A percentile compares a stretch with the other conserved stretches of the same genome.
phyloP scores from a whole-genome alignment of 2,113 vertebrate genomes.

The Terrapene triunguis region DNA sequence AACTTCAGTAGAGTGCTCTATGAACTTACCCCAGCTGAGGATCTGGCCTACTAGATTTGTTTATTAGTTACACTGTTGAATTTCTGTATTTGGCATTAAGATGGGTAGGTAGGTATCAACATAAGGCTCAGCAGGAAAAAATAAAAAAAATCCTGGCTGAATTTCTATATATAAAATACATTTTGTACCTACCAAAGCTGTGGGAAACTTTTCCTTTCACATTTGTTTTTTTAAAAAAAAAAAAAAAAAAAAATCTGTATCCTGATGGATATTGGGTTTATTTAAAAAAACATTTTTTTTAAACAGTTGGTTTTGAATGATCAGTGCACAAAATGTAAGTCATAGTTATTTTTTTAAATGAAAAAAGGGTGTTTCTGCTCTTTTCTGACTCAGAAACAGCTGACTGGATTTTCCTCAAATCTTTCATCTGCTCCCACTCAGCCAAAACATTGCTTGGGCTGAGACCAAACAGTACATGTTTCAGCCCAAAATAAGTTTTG shows the following conservation, averaged over 20 bases:
- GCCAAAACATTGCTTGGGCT: background rate
- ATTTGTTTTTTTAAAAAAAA: background rate
- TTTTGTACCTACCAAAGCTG: background rate
- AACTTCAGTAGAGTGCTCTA: background rate
- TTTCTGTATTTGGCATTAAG: slow-evolving; percentile 14
- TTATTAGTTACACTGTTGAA: slow-evolving; percentile 12
- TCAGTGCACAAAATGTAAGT: background rate
- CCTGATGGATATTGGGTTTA: background rate
- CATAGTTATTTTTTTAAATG: background rate
- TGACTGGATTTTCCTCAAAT: background rate
- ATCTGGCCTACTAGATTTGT: slow-evolving; percentile 29
- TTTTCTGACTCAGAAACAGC: background rate
- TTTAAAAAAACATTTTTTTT: background rate
- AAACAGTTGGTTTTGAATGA: background rate
- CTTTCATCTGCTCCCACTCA: background rate
- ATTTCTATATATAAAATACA: background rate
- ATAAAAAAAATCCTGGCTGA: background rate
- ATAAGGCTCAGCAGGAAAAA: background rate
- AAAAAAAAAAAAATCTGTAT: background rate
- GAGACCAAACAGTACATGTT: slow-evolving; percentile 21
- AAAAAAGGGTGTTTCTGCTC: background rate
- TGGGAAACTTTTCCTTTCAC: background rate
- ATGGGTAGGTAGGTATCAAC: slow-evolving; percentile 47
- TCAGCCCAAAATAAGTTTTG: background rate
- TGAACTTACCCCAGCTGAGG: slow-evolving; percentile 1